A percentile compares a stretch with the other conserved stretches of the same genome.
Evolutionary conservation across 2,113 vertebrate genomes (phyloP).

Genomic region (Myiopsitta monachus): DNA sequence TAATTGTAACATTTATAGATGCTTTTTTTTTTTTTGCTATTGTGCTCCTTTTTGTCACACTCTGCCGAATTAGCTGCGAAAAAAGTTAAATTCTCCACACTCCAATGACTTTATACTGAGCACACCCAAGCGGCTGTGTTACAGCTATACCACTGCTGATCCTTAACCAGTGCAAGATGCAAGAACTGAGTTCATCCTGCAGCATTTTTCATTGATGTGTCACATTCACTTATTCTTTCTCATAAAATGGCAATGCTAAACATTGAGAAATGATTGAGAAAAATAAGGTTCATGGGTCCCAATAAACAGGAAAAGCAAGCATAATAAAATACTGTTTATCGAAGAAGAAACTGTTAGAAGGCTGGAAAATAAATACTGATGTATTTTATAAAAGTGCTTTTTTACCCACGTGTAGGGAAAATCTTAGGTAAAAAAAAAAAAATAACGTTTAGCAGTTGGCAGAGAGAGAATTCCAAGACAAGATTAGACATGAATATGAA

Average conservation of each 20-base stretch:
- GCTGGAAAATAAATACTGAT: neutral
- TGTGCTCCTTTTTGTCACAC: neutral
- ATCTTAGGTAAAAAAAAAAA: neutral
- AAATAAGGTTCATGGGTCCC: neutral
- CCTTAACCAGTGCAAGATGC: neutral
- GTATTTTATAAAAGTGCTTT: neutral
- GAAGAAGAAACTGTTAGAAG: neutral
- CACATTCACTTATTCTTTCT: neutral
- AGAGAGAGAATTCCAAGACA: neutral
- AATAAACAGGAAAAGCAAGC: neutral
- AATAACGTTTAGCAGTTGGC: neutral
- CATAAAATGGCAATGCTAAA: neutral
- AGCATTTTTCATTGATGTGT: neutral
- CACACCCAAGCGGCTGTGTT: neutral
- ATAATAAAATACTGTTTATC: neutral
- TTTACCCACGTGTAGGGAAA: neutral
- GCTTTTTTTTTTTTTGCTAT: neutral
- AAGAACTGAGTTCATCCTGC: neutral
- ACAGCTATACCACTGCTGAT: neutral
- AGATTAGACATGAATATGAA: neutral
- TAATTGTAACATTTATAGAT: neutral
- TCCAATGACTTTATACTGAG: neutral
- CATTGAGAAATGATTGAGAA: neutral
- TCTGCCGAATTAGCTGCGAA: neutral
- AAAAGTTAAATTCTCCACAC: neutral